Evolutionary conservation across 2,113 vertebrate species (phyloP), one percentile per base, ranked within the genome.

Genomic region (Himantopus leucocephalus): DNA sequence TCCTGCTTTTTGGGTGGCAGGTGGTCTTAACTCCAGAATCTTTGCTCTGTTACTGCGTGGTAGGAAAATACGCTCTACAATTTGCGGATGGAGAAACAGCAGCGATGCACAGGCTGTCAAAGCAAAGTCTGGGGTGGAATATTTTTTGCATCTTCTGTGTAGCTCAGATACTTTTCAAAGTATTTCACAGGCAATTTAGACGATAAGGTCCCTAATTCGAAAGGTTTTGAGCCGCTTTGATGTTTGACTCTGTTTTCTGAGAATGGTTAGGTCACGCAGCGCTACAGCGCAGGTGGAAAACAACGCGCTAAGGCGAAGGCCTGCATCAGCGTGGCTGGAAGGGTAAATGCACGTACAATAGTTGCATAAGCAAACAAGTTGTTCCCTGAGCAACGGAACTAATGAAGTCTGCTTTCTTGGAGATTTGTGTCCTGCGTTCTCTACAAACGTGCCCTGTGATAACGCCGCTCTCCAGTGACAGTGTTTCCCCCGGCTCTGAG

Each of bases 331-430:
- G 30, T 8, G 70, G 85, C 93, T 78, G 7, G 7, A 10, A 66
- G 83, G 79, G 76, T 37, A 30, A 59, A 81, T 0, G 81, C 84
- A n/a, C 8, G 1, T 2, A 34, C 60, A 3, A 3, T 23, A 53
- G 74, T 43, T 90, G 87, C 84, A 56, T 60, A 81, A 92, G 90
- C 90, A 95, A 90, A 93, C 88, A 64, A 59, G 41, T 77, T 90
- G 94, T 95, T 96, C 91, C 84, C 95, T 32, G 80, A 95, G 96
- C 95, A 87, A 78, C 77, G 5, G 58, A 8, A 2, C 64, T 78
- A 45, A 45, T 63, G 89, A 56, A 89, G 70, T 29, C 85, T 50
- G 89, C 66, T 52, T 87, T 89, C 91, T 34, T 43, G 84, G 94
- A 74, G 95, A 12, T 39, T 16, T 35, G 73, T 58, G 62, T 30